Percentiles rank a stretch among this genome's conserved stretches.
These are phyloP conservation scores for Hypolimnas misippus DNA, from an alignment of 2,888 invertebrate genomes.

Conservation along the genomic window DNA sequence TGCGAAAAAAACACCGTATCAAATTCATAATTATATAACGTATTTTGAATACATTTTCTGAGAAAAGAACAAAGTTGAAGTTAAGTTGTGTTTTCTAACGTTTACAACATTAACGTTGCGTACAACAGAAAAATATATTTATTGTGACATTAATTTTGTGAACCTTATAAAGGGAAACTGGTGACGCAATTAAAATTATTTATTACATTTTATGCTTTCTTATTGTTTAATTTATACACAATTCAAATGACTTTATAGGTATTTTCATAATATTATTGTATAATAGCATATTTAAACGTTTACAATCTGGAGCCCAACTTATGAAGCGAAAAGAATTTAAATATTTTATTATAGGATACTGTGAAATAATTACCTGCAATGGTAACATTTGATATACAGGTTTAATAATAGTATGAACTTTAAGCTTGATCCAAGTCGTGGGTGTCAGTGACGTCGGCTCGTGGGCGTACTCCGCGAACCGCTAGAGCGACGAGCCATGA, in stretches of 20 bases:
- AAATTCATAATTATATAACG: constrained; percentile 12
- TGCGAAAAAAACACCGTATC: constrained; percentile 2
- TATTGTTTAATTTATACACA: neutral
- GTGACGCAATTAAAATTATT: neutral
- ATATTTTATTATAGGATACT: too few species aligned
- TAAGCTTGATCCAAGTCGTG: constrained; percentile 49
- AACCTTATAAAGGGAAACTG: neutral
- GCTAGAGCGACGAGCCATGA: constrained; percentile 45
- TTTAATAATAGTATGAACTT: constrained; percentile 40
- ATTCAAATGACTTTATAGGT: neutral
- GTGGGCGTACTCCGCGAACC: constrained; percentile 61
- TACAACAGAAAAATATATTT: neutral
- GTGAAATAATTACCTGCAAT: neutral
- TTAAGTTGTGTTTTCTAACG: neutral
- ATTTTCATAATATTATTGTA: too few species aligned
- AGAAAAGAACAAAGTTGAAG: constrained; percentile 2
- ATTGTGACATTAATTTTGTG: neutral
- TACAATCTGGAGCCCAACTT: too few species aligned
- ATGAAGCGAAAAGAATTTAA: too few species aligned
- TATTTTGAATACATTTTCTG: constrained; percentile 9
- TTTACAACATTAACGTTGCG: neutral
- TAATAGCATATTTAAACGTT: too few species aligned
- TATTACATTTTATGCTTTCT: neutral
- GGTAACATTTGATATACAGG: constrained; percentile 17
- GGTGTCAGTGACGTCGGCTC: constrained; percentile 56